Evolutionary conservation across 2,113 vertebrate genomes (phyloP).

Genomic region (Lophochroa leadbeateri): DNA sequence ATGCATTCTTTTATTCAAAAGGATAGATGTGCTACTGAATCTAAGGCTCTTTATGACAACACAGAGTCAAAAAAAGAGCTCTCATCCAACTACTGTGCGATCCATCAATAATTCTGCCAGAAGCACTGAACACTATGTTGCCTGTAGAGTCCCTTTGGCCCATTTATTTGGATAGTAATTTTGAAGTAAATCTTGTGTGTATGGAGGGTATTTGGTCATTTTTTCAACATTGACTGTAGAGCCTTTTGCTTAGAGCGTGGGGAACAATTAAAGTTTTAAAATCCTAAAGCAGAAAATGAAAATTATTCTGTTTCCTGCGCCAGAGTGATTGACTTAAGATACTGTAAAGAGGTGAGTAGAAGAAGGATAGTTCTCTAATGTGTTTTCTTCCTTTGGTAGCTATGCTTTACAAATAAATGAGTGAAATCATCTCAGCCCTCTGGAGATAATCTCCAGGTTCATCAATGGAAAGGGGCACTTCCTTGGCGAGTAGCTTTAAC

Average conservation of each 20-base stretch:
- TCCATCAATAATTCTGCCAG: not conserved
- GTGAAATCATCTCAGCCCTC: not conserved
- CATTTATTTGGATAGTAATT: not conserved
- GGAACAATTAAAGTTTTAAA: not conserved
- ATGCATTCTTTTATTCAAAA: not conserved
- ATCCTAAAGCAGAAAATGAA: not conserved
- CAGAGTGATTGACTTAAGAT: not conserved
- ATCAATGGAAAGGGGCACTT: not conserved
- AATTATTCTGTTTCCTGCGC: not conserved
- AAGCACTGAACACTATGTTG: not conserved
- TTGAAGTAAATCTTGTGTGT: not conserved
- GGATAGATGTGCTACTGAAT: not conserved
- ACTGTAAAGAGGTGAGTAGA: not conserved
- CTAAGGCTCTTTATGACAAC: not conserved
- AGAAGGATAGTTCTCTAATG: not conserved
- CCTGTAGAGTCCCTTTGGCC: not conserved
- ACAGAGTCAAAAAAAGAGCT: not conserved
- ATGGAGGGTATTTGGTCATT: fast-evolving
- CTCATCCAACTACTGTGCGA: not conserved
- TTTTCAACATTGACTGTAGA: not conserved
- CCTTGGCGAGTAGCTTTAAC: not conserved
- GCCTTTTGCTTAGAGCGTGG: not conserved
- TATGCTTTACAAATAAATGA: not conserved
- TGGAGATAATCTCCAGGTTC: not conserved
- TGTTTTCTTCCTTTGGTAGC: not conserved